Base-by-base conservation (phyloP, 2,113 vertebrate genomes). In the Oplegnathus fasciatus region DNA sequence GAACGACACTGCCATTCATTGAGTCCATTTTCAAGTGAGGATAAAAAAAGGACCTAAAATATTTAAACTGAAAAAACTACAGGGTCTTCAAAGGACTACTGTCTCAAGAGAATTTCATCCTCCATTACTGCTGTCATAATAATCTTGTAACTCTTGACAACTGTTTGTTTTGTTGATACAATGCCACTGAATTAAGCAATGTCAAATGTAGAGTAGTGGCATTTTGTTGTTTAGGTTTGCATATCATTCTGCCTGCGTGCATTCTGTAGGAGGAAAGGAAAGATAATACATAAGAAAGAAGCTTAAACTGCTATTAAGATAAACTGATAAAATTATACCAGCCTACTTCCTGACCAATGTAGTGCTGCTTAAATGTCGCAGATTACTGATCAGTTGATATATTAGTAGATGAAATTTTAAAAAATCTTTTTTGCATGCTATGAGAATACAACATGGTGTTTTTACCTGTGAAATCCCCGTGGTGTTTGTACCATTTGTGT, bases 401-500 rank as follows among this genome's bases (percentile, higher is more conserved):
- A 28, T 11, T 3, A 28, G 18, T 3, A 34, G 30, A 13, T 6
- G 7, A 0, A 3, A 15, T 46, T 13, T 18, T 2, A 46, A 17
- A 2, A 14, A 46, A 46, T 6, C 3, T 4, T 8, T 18, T 57
- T 26, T 37, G 22, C 52, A 9, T 10, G 30, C 10, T 6, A 11
- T 9, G 3, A 78, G 30, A 67, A 30, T 6, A 34, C 60, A 4
- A 50, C 10, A 44, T 13, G 2, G 20, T 15, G 6, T 1, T 44
- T 48, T 44, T 71, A 83, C 83, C 70, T 57, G 14, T 48, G 65
- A 83, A 66, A 40, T 46, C 58, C 70, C 2, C 32, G 3, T 0
- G 3, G 30, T 14, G 57, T 30, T 24, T 15, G 57, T 5, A 37
- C 2, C 9, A 1, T n/a, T 15, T 10, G 13, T 24, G n/a, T 28